phyloP scores from a whole-genome alignment of 2,888 invertebrate genomes.

The Diplazon laetatorius region DNA sequence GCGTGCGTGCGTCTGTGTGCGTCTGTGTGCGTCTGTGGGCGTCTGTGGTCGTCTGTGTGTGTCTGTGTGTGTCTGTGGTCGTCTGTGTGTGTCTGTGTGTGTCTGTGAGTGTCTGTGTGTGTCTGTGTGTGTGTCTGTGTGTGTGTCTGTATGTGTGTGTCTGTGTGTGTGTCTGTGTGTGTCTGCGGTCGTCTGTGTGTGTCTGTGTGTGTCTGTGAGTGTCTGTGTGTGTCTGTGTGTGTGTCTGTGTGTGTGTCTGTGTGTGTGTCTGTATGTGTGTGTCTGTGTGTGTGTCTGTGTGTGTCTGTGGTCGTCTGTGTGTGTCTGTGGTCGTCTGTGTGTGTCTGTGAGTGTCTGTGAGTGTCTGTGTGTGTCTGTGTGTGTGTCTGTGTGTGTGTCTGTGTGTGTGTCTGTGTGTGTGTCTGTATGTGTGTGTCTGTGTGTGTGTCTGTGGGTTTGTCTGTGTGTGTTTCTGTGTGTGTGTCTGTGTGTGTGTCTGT shows the following conservation, averaged over 20 bases:
- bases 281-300: constrained; percentile 1
- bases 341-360: background rate
- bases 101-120: no score
- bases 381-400: background rate
- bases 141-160: background rate
- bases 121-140: no score
- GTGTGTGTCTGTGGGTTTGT: background rate
- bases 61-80: no score
- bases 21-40: no score
- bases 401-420: background rate
- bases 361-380: background rate
- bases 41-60: no score
- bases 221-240: background rate
- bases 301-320: background rate
- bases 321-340: background rate
- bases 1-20: no score
- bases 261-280: background rate
- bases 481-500: background rate
- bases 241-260: background rate
- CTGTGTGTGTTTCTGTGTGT: background rate
- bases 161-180: constrained; percentile 2
- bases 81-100: no score
- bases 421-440: background rate
- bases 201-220: background rate
- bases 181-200: background rate